Base-by-base conservation (phyloP, 1,140 invertebrate species). In the Trachymyrmex cornetzi region DNA sequence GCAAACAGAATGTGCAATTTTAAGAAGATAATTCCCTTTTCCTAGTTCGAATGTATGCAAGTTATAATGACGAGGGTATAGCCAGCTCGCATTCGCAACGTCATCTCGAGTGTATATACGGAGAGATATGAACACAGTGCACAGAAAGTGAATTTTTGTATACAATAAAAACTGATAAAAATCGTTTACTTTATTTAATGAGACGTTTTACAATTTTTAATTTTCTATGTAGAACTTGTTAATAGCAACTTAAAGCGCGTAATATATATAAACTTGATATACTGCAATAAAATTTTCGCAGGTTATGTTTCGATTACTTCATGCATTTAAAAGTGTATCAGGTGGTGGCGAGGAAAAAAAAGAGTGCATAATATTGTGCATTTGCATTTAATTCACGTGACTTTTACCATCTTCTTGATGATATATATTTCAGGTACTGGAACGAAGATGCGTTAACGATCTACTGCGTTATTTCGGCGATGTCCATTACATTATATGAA, bases 351-450 rank as follows among this genome's bases (percentile, higher is more conserved):
- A 11, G 34, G 3, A 63, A 38, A 44, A 71, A 38, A 59, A 50
- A 69, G 11, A 24, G 87, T 90, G 89, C 87, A 69, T 74, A 34
- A 50, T 64, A 63, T 27, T 89, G 88, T 81, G 53, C 44, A 44
- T 80, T 84, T 55, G 50, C 53, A 69, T 53, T 90, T 19, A 79
- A 67, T 84, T 63, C 27, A 16, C 9, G 16, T 80, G 38, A 48
- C 22, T 30, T 67, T 91, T 90, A 91, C 89, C 89, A 91, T 90
- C 27, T 82, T 85, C 63, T 53, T 71, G 55, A 24, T 64, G 55
- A 77, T 69, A 66, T 69, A 77, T 87, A 77, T 71, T 82, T 87
- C 59, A 59, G 53, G 38, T 64, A 50, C 61, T 27, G 48, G 44
- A 77, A 79, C 27, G 12, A 72, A 80, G 82, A 81, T n/a, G 67